Percentiles rank a stretch among this genome's conserved stretches.
Evolutionary conservation across 2,888 invertebrate genomes (phyloP).

Genomic region (Rhimphoctona megacephalus): DNA sequence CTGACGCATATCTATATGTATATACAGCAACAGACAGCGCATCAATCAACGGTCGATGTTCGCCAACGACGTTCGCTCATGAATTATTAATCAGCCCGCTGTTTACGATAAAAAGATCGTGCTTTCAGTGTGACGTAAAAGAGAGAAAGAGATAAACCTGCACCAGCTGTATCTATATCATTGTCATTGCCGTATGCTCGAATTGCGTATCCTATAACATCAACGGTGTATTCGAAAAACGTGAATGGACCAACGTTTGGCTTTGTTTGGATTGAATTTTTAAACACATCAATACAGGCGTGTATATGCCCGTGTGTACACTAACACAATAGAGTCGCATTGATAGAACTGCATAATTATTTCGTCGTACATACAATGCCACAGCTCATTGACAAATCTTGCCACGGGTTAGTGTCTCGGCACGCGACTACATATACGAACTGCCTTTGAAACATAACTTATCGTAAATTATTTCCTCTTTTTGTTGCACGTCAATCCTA

Average conservation of each 20-base stretch:
- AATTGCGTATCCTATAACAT: not conserved
- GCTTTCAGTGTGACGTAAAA: conserved; percentile 34
- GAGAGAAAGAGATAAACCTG: conserved; percentile 47
- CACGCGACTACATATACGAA: conserved; percentile 41
- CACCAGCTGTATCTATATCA: not conserved
- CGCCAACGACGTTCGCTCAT: conserved; percentile 64
- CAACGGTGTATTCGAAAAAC: not conserved
- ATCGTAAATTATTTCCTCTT: not conserved
- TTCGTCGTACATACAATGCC: conserved; percentile 10
- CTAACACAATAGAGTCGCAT: not conserved
- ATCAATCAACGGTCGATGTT: conserved; percentile 67
- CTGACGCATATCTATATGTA: conserved; percentile 17
- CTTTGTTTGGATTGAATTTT: not conserved
- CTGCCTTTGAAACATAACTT: conserved; percentile 23
- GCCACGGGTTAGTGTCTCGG: conserved; percentile 28
- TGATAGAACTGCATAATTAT: conserved; percentile 15
- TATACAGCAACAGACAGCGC: conserved; percentile 47
- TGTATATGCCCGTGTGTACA: not conserved
- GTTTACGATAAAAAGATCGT: conserved; percentile 62
- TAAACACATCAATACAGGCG: not conserved
- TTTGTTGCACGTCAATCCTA: not conserved
- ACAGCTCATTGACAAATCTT: conserved; percentile 33
- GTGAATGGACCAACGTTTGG: conserved; percentile 6
- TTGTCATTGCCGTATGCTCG: not conserved
- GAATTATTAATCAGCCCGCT: conserved; percentile 69